Evolutionary conservation across 2,113 vertebrate genomes (phyloP).

Genomic region (Halcyon malimbica): DNA sequence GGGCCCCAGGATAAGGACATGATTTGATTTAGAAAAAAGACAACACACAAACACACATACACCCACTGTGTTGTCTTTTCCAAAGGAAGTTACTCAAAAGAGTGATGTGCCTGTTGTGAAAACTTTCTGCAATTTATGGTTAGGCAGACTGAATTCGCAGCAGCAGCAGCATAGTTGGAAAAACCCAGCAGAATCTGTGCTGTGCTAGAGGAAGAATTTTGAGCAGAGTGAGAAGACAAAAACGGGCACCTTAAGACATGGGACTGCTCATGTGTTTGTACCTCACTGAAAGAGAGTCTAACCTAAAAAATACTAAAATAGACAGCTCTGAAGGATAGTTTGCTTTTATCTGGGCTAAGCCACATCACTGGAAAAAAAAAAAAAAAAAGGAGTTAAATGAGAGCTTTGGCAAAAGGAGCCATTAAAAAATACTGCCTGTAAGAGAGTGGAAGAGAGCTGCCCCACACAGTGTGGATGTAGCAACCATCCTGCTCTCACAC

Average conservation of each 20-base stretch:
- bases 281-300: not conserved
- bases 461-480: rapidly evolving
- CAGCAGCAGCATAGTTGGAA: not conserved
- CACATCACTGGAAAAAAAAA: not conserved
- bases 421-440: not conserved
- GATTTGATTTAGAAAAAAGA: not conserved
- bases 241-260: not conserved
- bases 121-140: not conserved
- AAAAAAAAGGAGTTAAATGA: not conserved
- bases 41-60: not conserved
- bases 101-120: not conserved
- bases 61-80: not conserved
- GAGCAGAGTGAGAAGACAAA: not conserved
- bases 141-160: not conserved
- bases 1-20: not conserved
- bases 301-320: not conserved
- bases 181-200: not conserved
- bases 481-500: not conserved
- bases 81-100: not conserved
- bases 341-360: not conserved
- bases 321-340: not conserved
- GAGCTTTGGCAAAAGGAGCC: not conserved
- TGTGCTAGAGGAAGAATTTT: not conserved
- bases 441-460: not conserved
- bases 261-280: not conserved